A percentile compares a stretch with the other conserved stretches of the same genome.
phyloP scores from a whole-genome alignment of 2,888 invertebrate species.

The Parnassius apollo region DNA sequence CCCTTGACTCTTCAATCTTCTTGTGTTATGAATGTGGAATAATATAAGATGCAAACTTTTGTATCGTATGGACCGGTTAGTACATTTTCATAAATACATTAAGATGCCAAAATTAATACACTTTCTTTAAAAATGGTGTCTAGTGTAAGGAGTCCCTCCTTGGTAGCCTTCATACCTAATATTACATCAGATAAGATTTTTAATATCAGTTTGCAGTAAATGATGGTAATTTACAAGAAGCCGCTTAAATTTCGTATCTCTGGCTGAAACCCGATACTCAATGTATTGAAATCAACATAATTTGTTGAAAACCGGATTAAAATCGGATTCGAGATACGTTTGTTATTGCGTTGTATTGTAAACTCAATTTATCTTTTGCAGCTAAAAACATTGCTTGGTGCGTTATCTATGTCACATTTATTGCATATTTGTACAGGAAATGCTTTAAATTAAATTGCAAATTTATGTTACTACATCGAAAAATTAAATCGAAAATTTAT shows the following conservation, averaged over 20 bases:
- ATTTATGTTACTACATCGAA: slow-evolving; percentile 6
- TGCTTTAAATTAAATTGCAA: slow-evolving; percentile 6
- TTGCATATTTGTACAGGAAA: slow-evolving; percentile 10
- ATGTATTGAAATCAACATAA: slow-evolving; percentile 10
- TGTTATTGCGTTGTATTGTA: slow-evolving; percentile 2
- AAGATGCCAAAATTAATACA: too few species aligned
- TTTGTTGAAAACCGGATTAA: slow-evolving; percentile 14
- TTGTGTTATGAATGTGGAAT: too few species aligned
- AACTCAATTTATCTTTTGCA: background rate
- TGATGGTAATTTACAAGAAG: slow-evolving; percentile 1
- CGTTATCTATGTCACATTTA: slow-evolving; percentile 1
- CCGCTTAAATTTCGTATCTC: slow-evolving; percentile 7
- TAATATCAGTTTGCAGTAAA: slow-evolving; percentile 7
- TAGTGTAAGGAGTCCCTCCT: too few species aligned
- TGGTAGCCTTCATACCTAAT: too few species aligned
- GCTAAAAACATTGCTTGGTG: slow-evolving; percentile 2
- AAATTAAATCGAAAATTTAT: too few species aligned
- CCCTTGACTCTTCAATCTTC: too few species aligned
- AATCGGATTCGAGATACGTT: slow-evolving; percentile 6
- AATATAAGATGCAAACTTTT: too few species aligned
- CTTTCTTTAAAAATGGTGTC: too few species aligned
- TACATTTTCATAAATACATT: too few species aligned
- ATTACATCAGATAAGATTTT: background rate
- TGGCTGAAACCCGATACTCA: slow-evolving; percentile 16
- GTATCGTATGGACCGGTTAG: too few species aligned